Evolutionary conservation across 92 coral and sea anemone genomes (phyloP).

Genomic region (Ricordea florida): DNA sequence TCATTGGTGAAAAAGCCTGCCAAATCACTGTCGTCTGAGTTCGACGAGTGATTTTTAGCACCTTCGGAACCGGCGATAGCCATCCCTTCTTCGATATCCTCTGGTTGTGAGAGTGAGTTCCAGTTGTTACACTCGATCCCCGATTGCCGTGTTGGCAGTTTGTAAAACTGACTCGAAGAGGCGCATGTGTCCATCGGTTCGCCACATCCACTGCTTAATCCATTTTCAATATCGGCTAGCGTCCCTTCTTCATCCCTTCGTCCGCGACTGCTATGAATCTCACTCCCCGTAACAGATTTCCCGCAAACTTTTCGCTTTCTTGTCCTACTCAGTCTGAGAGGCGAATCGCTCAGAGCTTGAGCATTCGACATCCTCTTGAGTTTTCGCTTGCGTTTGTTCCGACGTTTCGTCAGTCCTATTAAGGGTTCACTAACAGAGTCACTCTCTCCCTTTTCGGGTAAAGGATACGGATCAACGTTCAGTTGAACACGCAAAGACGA

Average conservation of each 20-base stretch:
- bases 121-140: neutral
- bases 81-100: slow-evolving; percentile 17
- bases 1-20: slow-evolving; percentile 94
- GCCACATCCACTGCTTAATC: slow-evolving; percentile 64
- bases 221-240: slow-evolving; percentile 65
- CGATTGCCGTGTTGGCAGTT: no score
- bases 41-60: slow-evolving; percentile 27
- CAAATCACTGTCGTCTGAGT: slow-evolving; percentile 75
- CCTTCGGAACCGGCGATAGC: neutral
- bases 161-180: slow-evolving; percentile 30
- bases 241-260: slow-evolving; percentile 55
- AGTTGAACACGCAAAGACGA: slow-evolving; percentile 57
- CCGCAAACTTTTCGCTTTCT: slow-evolving; percentile 31
- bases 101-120: neutral
- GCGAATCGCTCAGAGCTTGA: slow-evolving; percentile 35
- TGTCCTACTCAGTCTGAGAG: slow-evolving; percentile 4
- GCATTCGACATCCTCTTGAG: slow-evolving; percentile 65
- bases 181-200: slow-evolving; percentile 30
- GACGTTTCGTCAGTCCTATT: slow-evolving; percentile 62
- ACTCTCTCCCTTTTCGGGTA: slow-evolving; percentile 80
- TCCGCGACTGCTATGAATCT: slow-evolving; percentile 48
- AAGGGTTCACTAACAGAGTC: slow-evolving; percentile 73
- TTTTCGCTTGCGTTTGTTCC: slow-evolving; percentile 86
- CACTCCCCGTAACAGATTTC: slow-evolving; percentile 34
- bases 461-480: slow-evolving; percentile 72